A percentile compares a stretch with the other conserved stretches of the same genome.
phyloP scores from a whole-genome alignment of 1,140 invertebrate genomes.

The Calliopsis andreniformis region DNA sequence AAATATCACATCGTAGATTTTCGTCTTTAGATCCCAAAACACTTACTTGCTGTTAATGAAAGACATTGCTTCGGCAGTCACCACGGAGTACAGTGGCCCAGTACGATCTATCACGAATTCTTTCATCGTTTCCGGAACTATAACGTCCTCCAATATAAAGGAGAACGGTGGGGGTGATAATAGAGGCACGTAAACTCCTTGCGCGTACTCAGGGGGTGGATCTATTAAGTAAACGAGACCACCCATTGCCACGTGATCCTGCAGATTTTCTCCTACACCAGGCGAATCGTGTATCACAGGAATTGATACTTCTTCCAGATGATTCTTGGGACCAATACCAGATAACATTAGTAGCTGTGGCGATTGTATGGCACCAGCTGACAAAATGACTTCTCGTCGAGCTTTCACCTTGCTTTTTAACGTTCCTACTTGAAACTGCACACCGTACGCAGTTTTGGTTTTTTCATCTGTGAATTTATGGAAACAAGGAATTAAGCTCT shows the following conservation, averaged over 20 bases:
- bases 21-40: not conserved
- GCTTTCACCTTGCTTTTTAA: slow-evolving; percentile 80
- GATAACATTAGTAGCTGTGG: slow-evolving; percentile 92
- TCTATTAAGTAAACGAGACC: slow-evolving; percentile 83
- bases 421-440: slow-evolving; percentile 83
- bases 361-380: slow-evolving; percentile 87
- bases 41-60: slow-evolving; percentile 87
- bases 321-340: slow-evolving; percentile 86
- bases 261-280: slow-evolving; percentile 91
- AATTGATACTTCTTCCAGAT: slow-evolving; percentile 83
- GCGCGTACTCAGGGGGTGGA: slow-evolving; percentile 76
- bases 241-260: slow-evolving; percentile 88
- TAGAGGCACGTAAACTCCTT: too few relatives aligned
- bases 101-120: slow-evolving; percentile 82
- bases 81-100: slow-evolving; percentile 86
- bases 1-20: too few relatives aligned
- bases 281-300: slow-evolving; percentile 81
- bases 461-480: too few relatives aligned
- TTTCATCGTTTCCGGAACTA: slow-evolving; percentile 81
- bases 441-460: slow-evolving; percentile 83
- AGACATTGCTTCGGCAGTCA: slow-evolving; percentile 88
- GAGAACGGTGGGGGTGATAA: too few relatives aligned
- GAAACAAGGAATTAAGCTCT: too few relatives aligned
- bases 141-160: slow-evolving; percentile 83
- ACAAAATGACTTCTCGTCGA: slow-evolving; percentile 87